A percentile compares a stretch with the other conserved stretches of the same genome.
These are phyloP conservation scores for Anodontia alba DNA, from an alignment of 2,888 invertebrate species.

Conservation along the genomic window DNA sequence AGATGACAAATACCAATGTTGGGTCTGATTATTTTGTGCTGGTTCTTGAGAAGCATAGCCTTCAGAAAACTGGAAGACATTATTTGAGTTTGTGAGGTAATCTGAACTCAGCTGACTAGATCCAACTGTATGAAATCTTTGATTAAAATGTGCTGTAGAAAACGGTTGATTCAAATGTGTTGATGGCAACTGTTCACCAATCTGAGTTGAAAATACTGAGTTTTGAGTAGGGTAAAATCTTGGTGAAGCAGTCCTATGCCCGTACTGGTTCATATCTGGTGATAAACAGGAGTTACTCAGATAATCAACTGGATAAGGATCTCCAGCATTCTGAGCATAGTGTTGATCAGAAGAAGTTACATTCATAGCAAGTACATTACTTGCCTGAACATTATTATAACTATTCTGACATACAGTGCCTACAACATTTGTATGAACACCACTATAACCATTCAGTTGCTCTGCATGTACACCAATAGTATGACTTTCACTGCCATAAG, in stretches of 20 bases:
- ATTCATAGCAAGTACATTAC: not conserved
- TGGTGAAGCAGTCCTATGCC: not conserved
- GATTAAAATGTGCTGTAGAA: not conserved
- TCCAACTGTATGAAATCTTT: not conserved
- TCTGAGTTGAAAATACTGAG: not conserved
- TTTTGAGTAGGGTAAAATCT: not conserved
- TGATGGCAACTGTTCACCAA: not conserved
- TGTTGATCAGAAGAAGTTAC: not conserved
- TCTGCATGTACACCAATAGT: not conserved
- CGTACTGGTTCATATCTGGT: not conserved
- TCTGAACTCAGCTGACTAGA: not conserved
- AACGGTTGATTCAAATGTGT: no score
- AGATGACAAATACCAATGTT: not conserved
- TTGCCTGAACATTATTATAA: not conserved
- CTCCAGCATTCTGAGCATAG: not conserved
- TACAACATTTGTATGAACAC: not conserved
- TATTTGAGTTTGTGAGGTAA: not conserved
- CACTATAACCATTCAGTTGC: not conserved
- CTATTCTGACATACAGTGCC: no score
- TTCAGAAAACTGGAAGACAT: not conserved
- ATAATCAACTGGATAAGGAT: not conserved
- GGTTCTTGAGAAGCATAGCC: not conserved
- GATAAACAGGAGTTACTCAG: not conserved
- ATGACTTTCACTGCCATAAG: no score
- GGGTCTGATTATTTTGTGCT: not conserved